Percentiles rank a stretch among this genome's conserved stretches.
Evolutionary conservation across 2,113 vertebrate species (phyloP).

Genomic region (Aythya baeri): DNA sequence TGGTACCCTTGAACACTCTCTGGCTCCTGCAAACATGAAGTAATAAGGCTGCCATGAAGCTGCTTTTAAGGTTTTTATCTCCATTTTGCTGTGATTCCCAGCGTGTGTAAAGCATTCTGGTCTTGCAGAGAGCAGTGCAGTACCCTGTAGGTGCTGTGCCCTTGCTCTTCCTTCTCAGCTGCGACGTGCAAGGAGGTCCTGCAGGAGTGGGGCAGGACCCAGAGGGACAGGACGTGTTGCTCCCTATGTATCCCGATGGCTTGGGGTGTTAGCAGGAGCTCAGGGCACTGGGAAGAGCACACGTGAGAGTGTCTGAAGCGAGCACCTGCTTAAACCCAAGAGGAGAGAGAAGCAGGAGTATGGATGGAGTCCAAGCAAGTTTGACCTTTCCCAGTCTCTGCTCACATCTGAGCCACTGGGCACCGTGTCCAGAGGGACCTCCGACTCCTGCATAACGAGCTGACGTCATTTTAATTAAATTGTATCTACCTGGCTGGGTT

Average conservation of each 20-base stretch:
- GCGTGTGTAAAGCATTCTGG: not conserved
- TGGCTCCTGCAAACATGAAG: not conserved
- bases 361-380: not conserved
- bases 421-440: not conserved
- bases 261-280: not conserved
- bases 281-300: not conserved
- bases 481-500: conserved; percentile 42
- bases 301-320: not conserved
- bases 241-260: rapidly evolving
- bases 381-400: not conserved
- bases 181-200: not conserved
- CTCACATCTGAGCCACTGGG: not conserved
- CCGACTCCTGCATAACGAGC: not conserved
- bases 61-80: not conserved
- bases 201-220: not conserved
- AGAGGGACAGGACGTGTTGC: not conserved
- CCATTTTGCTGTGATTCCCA: not conserved
- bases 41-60: not conserved
- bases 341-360: not conserved
- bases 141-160: not conserved
- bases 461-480: conserved; percentile 52
- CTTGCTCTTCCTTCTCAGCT: not conserved
- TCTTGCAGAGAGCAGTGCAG: too few species aligned
- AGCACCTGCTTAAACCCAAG: not conserved
- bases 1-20: too few species aligned